A percentile compares a stretch with the other conserved stretches of the same genome.
phyloP scores from a whole-genome alignment of 2,797 vertebrate genomes.

The Philypnodon macrostomus region DNA sequence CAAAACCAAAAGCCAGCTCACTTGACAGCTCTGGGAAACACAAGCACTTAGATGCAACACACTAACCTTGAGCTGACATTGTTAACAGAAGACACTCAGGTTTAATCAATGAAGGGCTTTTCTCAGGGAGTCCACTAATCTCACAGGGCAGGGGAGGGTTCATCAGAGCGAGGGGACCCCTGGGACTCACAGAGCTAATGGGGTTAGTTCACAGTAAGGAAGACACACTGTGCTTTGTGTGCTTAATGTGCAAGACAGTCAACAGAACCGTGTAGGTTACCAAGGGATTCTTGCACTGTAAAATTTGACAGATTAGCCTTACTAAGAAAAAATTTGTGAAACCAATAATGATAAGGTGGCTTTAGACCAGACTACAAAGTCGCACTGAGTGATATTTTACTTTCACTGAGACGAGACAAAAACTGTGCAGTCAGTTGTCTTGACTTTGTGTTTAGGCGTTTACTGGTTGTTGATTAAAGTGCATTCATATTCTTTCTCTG shows the following conservation, averaged over 20 bases:
- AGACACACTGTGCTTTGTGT: constrained; percentile 8
- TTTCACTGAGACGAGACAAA: too few species aligned
- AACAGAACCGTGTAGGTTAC: constrained; percentile 15
- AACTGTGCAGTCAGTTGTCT: too few species aligned
- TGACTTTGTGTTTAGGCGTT: too few species aligned
- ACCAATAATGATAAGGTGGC: too few species aligned
- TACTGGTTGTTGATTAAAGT: too few species aligned
- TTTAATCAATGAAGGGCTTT: constrained; percentile 70
- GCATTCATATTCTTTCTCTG: too few species aligned
- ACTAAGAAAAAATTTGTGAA: too few species aligned
- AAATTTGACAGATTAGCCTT: too few species aligned
- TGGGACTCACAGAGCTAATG: constrained; percentile 66
- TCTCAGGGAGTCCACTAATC: constrained; percentile 76
- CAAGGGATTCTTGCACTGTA: constrained; percentile 14
- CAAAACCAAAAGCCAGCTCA: constrained; percentile 43
- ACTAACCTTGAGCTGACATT: constrained; percentile 74
- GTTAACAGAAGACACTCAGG: constrained; percentile 46
- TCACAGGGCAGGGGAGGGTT: constrained; percentile 66
- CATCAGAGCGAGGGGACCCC: constrained; percentile 64
- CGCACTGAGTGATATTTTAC: too few species aligned
- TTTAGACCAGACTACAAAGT: too few species aligned
- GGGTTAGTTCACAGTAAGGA: constrained; percentile 49
- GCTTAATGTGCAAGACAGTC: constrained; percentile 12
- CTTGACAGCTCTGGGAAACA: constrained; percentile 24
- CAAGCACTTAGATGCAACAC: constrained; percentile 24